Evolutionary conservation across 2,797 vertebrate genomes (phyloP).

Genomic region (Trichosurus vulpecula): DNA sequence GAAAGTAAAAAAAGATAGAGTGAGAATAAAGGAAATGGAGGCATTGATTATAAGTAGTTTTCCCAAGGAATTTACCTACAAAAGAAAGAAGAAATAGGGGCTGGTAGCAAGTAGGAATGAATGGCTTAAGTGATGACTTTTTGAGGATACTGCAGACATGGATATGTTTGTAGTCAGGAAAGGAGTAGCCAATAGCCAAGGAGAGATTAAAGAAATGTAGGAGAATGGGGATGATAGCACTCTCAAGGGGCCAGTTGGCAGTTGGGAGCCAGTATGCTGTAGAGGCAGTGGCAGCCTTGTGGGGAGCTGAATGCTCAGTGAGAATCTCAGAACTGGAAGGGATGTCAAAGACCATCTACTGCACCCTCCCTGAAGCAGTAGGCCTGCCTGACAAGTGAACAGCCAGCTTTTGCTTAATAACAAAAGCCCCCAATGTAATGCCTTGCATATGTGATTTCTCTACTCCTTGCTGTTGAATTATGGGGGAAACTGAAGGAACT

Average conservation of each 20-base stretch:
- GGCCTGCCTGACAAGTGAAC: too few relatives aligned
- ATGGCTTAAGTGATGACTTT: not conserved
- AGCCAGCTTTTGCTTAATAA: too few relatives aligned
- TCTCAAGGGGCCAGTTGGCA: too few relatives aligned
- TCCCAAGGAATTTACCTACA: not conserved
- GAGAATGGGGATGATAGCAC: not conserved
- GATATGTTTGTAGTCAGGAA: not conserved
- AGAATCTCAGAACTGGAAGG: too few relatives aligned
- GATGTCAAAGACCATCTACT: too few relatives aligned
- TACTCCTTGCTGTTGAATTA: conserved; percentile 80
- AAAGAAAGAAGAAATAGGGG: not conserved
- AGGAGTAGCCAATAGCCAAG: too few relatives aligned
- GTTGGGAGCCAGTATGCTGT: too few relatives aligned
- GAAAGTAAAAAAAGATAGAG: not conserved
- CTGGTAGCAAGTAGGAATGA: not conserved
- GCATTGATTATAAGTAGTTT: not conserved
- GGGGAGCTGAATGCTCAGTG: too few relatives aligned
- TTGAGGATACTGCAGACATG: not conserved
- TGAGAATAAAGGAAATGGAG: not conserved
- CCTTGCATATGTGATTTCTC: not conserved
- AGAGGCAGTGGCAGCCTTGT: too few relatives aligned
- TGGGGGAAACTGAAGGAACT: conserved; percentile 96
- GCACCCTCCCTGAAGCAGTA: too few relatives aligned
- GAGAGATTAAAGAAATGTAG: too few relatives aligned
- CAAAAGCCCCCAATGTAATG: too few relatives aligned